A percentile compares a stretch with the other conserved stretches of the same genome.
Conservation (phyloP, 2,113 vertebrate genomes). For the Xenopus tropicalis region DNA sequence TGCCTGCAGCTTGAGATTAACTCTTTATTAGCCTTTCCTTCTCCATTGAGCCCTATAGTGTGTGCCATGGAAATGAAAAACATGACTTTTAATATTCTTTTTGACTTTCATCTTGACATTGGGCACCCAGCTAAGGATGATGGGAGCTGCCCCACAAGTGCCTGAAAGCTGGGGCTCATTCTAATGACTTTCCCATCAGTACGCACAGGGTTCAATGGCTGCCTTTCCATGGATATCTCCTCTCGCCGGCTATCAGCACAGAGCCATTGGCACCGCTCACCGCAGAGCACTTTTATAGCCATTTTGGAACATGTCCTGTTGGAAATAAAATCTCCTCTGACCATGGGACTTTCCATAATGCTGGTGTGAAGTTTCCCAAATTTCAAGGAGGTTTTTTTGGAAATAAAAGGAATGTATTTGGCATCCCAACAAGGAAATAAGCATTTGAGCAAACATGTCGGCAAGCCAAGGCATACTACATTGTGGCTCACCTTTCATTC, state of each 20-base stretch:
- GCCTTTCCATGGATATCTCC: no score
- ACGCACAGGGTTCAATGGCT: no score
- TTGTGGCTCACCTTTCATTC: constrained; percentile 54
- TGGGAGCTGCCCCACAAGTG: no score
- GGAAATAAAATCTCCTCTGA: constrained; percentile 43
- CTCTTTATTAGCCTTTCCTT: no score
- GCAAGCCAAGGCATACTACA: constrained; percentile 52
- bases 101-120: no score
- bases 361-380: constrained; percentile 46
- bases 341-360: constrained; percentile 52
- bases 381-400: constrained; percentile 52
- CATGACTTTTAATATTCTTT: no score
- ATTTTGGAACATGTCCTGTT: neutral
- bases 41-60: no score
- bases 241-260: neutral
- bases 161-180: no score
- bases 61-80: no score
- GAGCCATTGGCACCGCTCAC: neutral
- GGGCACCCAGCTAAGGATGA: no score
- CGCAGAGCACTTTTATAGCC: neutral
- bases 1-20: no score
- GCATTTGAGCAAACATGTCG: constrained; percentile 46
- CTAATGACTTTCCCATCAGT: no score
- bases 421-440: constrained; percentile 51
- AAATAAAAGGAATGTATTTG: constrained; percentile 56